Evolutionary conservation across 2,888 invertebrate species (phyloP), one percentile per base, ranked within the genome.

Genomic region (Phlogophora meticulosa): DNA sequence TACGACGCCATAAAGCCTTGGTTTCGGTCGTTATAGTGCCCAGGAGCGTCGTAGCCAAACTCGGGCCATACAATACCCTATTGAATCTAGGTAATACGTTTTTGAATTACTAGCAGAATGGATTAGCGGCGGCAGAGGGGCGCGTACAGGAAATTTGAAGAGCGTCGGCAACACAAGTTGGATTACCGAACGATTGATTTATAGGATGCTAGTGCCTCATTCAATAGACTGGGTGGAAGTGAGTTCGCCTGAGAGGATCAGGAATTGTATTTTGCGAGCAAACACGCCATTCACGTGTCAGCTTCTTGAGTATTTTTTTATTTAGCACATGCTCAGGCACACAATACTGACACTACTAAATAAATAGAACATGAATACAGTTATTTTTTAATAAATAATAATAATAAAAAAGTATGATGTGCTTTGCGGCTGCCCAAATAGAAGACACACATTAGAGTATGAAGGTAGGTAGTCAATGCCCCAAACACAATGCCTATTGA

Each of bases 71-170:
- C 88, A 89, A 88, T 88, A 82, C 84, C 86, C 90, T 85, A 89
- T 90, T 90, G 91, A 88, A 86, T 85, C 84, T 81, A 81, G 83
- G 85, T 90, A 89, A 90, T 91, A 87, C 87, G 87, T 87, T 90
- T 89, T 88, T 89, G 88, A 90, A 84, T 87, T 87, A 89, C 85
- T 85, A 85, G 82, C 85, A 82, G 65, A 79, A 82, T 77, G 82
- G 85, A 87, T 87, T 87, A 85, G 77, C 52, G 65, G 55, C 40
- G 48, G 46, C 46, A 42, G 55, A 57, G 45, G 57, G 80, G 49
- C 67, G 65, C 61, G 58, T 76, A 72, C 68, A 72, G 79, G 77
- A 76, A 78, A 78, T 76, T 79, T 72, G 74, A 79, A 74, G 71
- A 76, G 74, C 66, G 70, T 69, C 70, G 68, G 76, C 72, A 70